Conservation (phyloP, 92 coral and sea anemone species). For the Blastomussa wellsi region DNA sequence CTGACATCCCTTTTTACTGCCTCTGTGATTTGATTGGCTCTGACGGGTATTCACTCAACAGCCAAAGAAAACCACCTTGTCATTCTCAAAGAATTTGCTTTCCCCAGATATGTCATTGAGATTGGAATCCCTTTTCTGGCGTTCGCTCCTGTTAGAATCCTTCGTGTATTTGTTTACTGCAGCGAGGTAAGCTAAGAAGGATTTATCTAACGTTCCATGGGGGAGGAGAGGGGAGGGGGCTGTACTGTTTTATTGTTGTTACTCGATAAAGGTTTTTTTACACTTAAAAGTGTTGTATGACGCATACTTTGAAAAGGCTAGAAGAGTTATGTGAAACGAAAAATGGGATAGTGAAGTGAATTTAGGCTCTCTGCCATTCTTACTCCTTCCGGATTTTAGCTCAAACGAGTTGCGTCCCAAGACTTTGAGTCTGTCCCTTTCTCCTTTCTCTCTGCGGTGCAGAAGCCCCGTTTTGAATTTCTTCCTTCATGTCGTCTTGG, state of each 20-base stretch:
- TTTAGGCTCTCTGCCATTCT: no score
- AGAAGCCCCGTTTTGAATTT: neutral
- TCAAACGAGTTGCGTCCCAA: neutral
- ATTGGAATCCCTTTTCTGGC: slow-evolving; percentile 90
- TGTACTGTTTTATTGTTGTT: neutral
- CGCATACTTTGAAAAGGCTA: no score
- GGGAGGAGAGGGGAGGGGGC: no score
- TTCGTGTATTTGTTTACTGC: slow-evolving; percentile 81
- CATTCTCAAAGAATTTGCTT: neutral
- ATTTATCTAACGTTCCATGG: neutral
- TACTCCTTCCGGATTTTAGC: no score
- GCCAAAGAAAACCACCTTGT: no score
- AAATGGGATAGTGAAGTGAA: neutral
- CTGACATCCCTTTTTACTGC: neutral
- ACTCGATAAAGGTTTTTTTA: neutral
- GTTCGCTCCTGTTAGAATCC: slow-evolving; percentile 80
- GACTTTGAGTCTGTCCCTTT: neutral
- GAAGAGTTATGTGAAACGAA: no score
- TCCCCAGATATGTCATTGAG: slow-evolving; percentile 82
- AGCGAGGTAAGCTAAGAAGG: slow-evolving; percentile 64
- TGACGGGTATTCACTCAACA: no score
- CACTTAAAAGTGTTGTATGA: no score
- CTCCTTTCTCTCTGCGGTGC: neutral
- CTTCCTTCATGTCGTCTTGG: neutral
- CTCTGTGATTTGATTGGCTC: no score